These are phyloP conservation scores for Excalfactoria chinensis DNA, from an alignment of 2,113 vertebrate genomes.

Conservation along the genomic window DNA sequence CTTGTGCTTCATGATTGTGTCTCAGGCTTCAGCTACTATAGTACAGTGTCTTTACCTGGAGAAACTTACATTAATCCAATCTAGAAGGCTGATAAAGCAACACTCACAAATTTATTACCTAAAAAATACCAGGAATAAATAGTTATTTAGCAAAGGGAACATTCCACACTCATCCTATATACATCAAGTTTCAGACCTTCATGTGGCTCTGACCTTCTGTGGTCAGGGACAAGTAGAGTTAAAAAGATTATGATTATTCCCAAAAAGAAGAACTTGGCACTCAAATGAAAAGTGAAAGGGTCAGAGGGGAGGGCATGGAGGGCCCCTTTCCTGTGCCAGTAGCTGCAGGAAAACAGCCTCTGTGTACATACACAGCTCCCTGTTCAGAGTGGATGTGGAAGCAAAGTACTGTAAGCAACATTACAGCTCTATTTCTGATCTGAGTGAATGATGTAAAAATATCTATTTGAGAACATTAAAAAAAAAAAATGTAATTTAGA, in stretches of 20 bases:
- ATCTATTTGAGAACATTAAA: not conserved
- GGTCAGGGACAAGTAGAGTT: not conserved
- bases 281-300: not conserved
- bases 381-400: not conserved
- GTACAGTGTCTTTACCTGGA: not conserved
- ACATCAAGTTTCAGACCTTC: not conserved
- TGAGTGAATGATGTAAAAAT: not conserved
- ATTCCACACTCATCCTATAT: not conserved
- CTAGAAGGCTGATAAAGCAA: not conserved
- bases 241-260: not conserved
- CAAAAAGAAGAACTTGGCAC: not conserved
- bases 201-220: not conserved
- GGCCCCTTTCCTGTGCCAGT: not conserved
- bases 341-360: not conserved
- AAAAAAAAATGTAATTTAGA: not conserved
- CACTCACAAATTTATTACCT: not conserved
- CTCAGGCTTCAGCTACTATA: not conserved
- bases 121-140: not conserved
- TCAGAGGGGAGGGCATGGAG: not conserved
- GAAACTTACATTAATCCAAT: not conserved
- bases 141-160: not conserved
- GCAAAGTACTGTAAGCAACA: not conserved
- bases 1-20: rapidly evolving
- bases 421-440: not conserved
- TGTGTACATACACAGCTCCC: not conserved